phyloP scores from a whole-genome alignment of 1,140 invertebrate species.

The Apolygus lucorum region DNA sequence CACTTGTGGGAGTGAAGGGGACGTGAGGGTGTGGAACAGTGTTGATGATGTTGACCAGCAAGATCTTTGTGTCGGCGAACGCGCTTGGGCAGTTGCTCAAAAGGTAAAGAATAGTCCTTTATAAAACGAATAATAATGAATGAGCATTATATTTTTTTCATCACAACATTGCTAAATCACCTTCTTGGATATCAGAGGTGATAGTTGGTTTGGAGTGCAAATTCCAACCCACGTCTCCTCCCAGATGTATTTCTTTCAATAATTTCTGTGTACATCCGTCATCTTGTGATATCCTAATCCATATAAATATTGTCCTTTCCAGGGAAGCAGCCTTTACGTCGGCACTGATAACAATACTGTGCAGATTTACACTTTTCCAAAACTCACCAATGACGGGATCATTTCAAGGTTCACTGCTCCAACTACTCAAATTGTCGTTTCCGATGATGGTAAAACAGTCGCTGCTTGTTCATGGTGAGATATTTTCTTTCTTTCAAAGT shows the following conservation, averaged over 20 bases:
- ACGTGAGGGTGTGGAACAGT: constrained; percentile 78
- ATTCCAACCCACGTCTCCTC: no score
- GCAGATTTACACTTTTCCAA: constrained; percentile 71
- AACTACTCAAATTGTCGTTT: constrained; percentile 63
- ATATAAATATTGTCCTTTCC: constrained; percentile 40
- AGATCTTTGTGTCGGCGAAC: constrained; percentile 75
- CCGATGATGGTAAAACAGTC: constrained; percentile 47
- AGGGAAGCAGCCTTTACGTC: constrained; percentile 65
- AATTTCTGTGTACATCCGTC: no score
- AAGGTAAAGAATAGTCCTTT: constrained; percentile 45
- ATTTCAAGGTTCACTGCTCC: constrained; percentile 77
- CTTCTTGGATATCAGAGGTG: no score
- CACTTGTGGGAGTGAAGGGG: constrained; percentile 84
- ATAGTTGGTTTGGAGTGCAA: no score
- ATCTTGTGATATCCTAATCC: no score
- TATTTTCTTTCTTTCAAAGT: no score
- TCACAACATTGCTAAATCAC: no score
- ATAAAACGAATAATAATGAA: no score
- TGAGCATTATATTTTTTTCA: no score
- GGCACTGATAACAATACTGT: constrained; percentile 78
- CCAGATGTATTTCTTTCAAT: no score
- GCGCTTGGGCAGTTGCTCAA: constrained; percentile 52
- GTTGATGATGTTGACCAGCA: constrained; percentile 78
- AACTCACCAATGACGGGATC: constrained; percentile 72
- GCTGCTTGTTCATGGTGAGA: constrained; percentile 52